Percentiles rank a stretch among this genome's conserved stretches.
phyloP scores from a whole-genome alignment of 2,888 invertebrate species.

The Drymonia ruficornis region DNA sequence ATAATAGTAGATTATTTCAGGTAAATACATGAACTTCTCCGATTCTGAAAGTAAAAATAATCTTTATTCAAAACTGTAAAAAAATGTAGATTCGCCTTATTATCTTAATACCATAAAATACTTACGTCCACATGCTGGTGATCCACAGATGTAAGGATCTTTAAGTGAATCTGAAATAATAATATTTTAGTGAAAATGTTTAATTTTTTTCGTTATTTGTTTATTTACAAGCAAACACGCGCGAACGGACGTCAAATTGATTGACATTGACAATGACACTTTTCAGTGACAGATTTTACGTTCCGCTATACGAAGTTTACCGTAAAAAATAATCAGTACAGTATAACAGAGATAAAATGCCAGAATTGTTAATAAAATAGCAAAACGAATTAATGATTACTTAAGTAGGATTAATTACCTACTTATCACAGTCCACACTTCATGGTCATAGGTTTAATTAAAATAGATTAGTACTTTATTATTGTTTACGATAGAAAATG shows the following conservation, averaged over 20 bases:
- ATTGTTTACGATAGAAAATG: neutral
- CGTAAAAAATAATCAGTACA: no score
- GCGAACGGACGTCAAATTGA: neutral
- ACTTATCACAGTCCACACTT: neutral
- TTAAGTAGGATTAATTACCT: no score
- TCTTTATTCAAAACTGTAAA: no score
- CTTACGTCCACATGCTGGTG: slow-evolving; percentile 87
- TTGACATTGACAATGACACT: neutral
- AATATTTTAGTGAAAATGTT: neutral
- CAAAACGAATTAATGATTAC: no score
- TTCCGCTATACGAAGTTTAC: neutral
- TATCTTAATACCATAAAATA: slow-evolving; percentile 21
- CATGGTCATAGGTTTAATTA: neutral
- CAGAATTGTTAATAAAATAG: neutral
- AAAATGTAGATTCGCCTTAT: no score
- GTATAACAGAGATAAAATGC: neutral
- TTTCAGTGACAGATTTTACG: neutral
- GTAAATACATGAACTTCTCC: slow-evolving; percentile 86
- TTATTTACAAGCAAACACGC: neutral
- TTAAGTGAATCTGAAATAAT: slow-evolving; percentile 87
- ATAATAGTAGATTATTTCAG: slow-evolving; percentile 87
- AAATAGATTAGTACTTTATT: neutral
- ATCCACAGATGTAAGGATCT: slow-evolving; percentile 89
- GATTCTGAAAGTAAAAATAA: slow-evolving; percentile 65
- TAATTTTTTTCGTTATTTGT: neutral